Conservation (phyloP, 2,797 vertebrate species). For the Ctenopoma multispine region DNA sequence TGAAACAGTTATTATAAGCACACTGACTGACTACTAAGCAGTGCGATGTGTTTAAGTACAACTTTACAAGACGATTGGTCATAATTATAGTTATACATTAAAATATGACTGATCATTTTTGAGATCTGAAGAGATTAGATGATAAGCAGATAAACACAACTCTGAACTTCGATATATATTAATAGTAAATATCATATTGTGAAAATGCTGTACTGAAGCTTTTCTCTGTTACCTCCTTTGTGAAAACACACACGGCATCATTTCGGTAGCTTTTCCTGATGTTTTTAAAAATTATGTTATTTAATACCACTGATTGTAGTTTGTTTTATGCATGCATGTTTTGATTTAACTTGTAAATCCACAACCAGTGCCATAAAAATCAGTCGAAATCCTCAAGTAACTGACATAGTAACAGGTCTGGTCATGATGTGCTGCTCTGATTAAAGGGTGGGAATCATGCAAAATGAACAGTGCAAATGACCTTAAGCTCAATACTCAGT, state of each 20-base stretch:
- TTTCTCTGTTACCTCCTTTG: not conserved
- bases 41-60: not conserved
- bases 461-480: slow-evolving; percentile 18
- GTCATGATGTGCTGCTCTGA: not conserved
- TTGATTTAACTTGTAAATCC: not conserved
- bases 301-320: slow-evolving; percentile 15
- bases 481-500: slow-evolving; percentile 3
- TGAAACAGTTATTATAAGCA: not conserved
- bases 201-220: not conserved
- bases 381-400: not conserved
- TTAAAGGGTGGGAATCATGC: slow-evolving; percentile 22
- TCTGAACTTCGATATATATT: too few relatives aligned
- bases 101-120: too few relatives aligned
- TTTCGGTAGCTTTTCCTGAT: not conserved
- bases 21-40: not conserved
- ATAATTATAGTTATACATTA: too few relatives aligned
- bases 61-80: not conserved
- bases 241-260: not conserved
- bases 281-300: slow-evolving; percentile 1
- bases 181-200: not conserved
- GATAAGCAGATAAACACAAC: not conserved
- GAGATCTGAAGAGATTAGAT: not conserved
- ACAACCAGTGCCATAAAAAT: not conserved
- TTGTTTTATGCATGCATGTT: slow-evolving; percentile 6
- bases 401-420: not conserved